Percentiles rank a stretch among this genome's conserved stretches.
phyloP scores from a whole-genome alignment of 2,113 vertebrate genomes.

The Athene noctua region DNA sequence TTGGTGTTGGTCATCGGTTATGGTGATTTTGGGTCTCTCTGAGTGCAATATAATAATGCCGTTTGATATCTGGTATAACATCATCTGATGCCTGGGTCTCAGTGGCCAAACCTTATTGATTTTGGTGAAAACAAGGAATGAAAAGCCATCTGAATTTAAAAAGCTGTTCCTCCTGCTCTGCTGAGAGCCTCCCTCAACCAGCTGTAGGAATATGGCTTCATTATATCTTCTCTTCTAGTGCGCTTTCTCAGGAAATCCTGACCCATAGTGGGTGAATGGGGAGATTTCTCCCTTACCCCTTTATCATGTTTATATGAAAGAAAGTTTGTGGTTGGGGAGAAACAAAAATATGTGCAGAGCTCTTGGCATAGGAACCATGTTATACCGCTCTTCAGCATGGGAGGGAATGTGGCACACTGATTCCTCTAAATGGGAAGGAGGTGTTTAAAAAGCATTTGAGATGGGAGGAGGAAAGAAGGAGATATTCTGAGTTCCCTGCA shows the following conservation, averaged over 20 bases:
- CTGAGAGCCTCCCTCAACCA: neutral
- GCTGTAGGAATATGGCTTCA: neutral
- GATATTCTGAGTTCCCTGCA: neutral
- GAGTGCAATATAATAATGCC: neutral
- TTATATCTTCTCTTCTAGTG: neutral
- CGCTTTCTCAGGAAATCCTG: neutral
- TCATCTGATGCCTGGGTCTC: neutral
- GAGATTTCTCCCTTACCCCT: neutral
- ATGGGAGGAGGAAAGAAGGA: slow-evolving; percentile 29
- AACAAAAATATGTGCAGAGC: neutral
- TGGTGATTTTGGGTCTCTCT: neutral
- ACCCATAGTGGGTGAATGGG: neutral
- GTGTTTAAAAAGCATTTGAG: slow-evolving; percentile 12
- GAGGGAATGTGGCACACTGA: slow-evolving; percentile 19
- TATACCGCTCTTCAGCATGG: neutral
- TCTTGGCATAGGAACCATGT: neutral
- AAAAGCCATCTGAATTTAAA: neutral
- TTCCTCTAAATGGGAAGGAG: slow-evolving; percentile 33
- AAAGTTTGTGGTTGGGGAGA: neutral
- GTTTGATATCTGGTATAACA: neutral
- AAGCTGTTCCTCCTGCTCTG: neutral
- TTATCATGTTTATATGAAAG: neutral
- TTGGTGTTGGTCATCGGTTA: neutral
- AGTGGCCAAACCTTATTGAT: neutral
- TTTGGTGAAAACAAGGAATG: neutral